Evolutionary conservation across 2,113 vertebrate genomes (phyloP).

Genomic region (Hystrix brachyura): DNA sequence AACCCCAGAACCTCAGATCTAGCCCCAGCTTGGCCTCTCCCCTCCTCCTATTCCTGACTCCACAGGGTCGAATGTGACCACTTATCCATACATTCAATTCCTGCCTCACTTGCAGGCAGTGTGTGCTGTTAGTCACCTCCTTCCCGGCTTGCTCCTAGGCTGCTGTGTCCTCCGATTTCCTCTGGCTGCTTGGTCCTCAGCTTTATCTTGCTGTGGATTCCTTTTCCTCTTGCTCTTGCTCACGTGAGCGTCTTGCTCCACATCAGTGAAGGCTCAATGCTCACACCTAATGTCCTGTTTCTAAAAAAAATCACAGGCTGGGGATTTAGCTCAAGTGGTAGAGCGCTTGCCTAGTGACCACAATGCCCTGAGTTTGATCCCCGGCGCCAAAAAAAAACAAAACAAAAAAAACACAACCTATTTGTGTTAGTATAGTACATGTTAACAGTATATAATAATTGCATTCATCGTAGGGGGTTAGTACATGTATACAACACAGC

Average conservation of each 20-base stretch:
- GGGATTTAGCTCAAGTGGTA: too few species aligned
- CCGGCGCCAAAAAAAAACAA: too few species aligned
- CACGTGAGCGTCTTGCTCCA: background rate
- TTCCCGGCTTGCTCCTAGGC: background rate
- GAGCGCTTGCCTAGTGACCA: too few species aligned
- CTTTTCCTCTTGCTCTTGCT: background rate
- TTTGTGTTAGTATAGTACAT: background rate
- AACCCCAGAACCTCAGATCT: background rate
- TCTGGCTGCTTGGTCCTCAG: background rate
- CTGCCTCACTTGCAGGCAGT: background rate
- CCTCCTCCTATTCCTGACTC: background rate
- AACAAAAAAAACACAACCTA: too few species aligned
- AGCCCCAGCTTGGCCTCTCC: background rate
- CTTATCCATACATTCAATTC: background rate
- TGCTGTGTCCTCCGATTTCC: background rate
- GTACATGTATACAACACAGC: background rate
- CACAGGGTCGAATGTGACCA: too few species aligned
- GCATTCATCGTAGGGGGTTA: background rate
- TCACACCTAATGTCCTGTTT: background rate
- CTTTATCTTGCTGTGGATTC: background rate
- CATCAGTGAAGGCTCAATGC: background rate
- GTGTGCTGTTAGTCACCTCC: accelerated
- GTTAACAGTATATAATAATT: background rate
- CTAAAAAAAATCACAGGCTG: background rate
- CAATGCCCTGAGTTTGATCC: too few species aligned